Evolutionary conservation across 1,140 invertebrate genomes (phyloP), one percentile per base, ranked within the genome.

Genomic region (Drosophila nannoptera): DNA sequence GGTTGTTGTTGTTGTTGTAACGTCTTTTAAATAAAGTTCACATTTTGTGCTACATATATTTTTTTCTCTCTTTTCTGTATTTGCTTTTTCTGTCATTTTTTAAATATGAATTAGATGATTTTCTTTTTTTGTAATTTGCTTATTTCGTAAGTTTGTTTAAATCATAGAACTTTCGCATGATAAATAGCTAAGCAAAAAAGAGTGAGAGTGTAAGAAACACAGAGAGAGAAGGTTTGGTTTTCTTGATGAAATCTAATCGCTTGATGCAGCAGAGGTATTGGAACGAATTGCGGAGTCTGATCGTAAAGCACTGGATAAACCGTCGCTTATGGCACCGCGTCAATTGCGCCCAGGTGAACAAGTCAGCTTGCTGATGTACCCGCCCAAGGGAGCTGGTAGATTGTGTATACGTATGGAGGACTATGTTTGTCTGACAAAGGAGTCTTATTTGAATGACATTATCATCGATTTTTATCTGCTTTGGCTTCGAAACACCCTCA

Each of bases 401-500:
- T 95, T 98, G 65, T 92, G 95, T 5, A 96, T 98, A 40, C 97
- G 96, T 61, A 97, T 95, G 32, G 96, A 96, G 91, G 98, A 99
- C 90, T 96, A 97, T 71, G 92, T 93, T 78, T 98, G 97, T 88
- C 91, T 99, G 48, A 95, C 94, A 11, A 94, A 95, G 82, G 97
- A 97, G 90, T 95, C 98, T 81, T 99, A 97, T 91, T 92, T 99
- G 42, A 99, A 99, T 90, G 98, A 99, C 91, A 96, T 97, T 66
- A 99, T 99, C 49, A 97, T 99, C 78, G 97, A 99, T 89, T 99
- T 99, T 91, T 99, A 99, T 92, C 91, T 99, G 60, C 97, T 97
- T 92, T 96, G 96, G 91, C 90, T 98, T 69, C 92, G 94, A 32
- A 90, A 93, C 60, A 94, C 96, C 82, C 91, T 95, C 43, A 89